Percentiles rank a stretch among this genome's conserved stretches.
phyloP scores from a whole-genome alignment of 2,797 vertebrate species.

The Lepidocolaptes lacrymiger region DNA sequence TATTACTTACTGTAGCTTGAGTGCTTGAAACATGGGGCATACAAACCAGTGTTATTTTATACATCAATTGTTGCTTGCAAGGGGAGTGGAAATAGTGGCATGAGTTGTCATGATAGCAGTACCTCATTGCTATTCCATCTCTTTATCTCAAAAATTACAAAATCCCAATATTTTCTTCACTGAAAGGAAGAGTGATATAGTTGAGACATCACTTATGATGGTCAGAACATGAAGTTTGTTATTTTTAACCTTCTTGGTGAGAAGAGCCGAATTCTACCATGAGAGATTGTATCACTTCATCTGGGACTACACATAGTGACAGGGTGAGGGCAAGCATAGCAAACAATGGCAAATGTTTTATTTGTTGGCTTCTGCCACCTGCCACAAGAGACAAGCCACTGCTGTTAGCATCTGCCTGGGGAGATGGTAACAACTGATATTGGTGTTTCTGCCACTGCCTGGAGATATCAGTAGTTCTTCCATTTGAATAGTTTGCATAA shows the following conservation, averaged over 20 bases:
- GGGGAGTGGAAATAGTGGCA: not conserved
- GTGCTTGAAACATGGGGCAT: not conserved
- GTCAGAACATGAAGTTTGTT: not conserved
- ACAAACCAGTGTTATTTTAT: not conserved
- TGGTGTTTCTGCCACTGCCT: not conserved
- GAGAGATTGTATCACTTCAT: not conserved
- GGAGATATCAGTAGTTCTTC: not conserved
- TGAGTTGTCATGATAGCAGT: not conserved
- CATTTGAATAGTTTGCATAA: not conserved
- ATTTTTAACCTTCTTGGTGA: not conserved
- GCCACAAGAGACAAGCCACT: not conserved
- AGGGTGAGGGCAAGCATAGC: not conserved
- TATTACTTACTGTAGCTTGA: not conserved
- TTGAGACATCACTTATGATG: not conserved
- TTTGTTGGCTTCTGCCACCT: not conserved
- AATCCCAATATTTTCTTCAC: not conserved
- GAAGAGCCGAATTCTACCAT: not conserved
- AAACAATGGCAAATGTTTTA: not conserved
- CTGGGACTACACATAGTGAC: not conserved
- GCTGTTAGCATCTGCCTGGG: not conserved
- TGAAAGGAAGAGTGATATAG: not conserved
- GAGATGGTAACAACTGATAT: not conserved
- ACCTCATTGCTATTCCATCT: not conserved
- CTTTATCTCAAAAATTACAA: not conserved
- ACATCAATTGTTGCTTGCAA: not conserved